Evolutionary conservation across 2,888 invertebrate species (phyloP), one percentile per base, ranked within the genome.

Genomic region (Dynastes grantii): DNA sequence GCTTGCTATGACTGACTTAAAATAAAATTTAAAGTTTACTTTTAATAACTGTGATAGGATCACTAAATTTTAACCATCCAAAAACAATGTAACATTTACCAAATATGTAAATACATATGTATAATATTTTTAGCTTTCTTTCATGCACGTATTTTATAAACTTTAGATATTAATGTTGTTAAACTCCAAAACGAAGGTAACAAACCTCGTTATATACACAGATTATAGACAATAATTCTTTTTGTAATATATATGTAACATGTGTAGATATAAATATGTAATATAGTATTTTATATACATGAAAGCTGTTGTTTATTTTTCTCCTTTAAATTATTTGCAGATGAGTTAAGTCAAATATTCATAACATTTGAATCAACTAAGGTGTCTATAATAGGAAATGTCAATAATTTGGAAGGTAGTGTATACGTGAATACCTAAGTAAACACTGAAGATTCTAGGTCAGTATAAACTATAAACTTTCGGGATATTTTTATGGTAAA

Each of bases 211-310:
- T 61, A 29, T 63, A 63, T 63, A 29, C 4, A 63, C 32, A 32
- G 29, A 63, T 29, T 13, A 13, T 63, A 29, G 63, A 63, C 61
- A 61, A 61, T 63, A 63, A 63, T 63, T 63, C 13, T 63, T 8
- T 45, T 11, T 45, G 45, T 45, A 45, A 8, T 45, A 45, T 45
- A 9, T 45, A 45, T 45, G 11, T 45, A 45, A 45, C 11, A 63
- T 63, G 32, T 8, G 29, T 45, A 9, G 11, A 11, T 32, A 63
- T 63, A 22, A 29, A 63, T 32, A 63, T 63, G 27, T 64, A 64
- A 40, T 64, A 64, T 22, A 65, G 32, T 40, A 40, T 67, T 67
- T 45, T 67, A 16, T 22, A 55, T 22, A 55, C 2, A 2, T 4
- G 32, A 32, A 32, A 3, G 32, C 4, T 32, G 22, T 16, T 16